Conservation (phyloP, 2,888 invertebrate genomes). For the Bellardia bayeri region DNA sequence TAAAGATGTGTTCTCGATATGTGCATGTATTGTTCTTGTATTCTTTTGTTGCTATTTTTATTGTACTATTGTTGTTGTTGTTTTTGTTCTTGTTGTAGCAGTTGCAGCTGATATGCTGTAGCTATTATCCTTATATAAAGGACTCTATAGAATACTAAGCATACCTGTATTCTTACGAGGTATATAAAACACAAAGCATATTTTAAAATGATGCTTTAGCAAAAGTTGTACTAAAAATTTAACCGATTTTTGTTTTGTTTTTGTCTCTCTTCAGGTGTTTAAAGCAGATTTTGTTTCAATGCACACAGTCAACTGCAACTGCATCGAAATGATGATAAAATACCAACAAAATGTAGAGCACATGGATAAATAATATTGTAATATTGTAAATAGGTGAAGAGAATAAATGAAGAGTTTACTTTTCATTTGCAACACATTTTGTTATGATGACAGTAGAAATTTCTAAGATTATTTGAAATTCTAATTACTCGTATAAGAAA, state of each 20-base stretch:
- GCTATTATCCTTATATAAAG: conserved; percentile 26
- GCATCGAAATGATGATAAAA: not conserved
- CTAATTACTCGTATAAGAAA: conserved; percentile 1
- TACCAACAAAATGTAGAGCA: conserved; percentile 6
- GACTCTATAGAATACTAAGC: conserved; percentile 58
- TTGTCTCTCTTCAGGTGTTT: conserved; percentile 48
- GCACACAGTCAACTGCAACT: conserved; percentile 30
- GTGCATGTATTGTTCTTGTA: conserved; percentile 43
- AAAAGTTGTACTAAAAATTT: conserved; percentile 26
- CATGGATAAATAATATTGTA: conserved; percentile 41
- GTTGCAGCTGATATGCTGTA: conserved; percentile 19
- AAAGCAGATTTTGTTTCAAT: conserved; percentile 11
- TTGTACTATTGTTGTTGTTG: not conserved
- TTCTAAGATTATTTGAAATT: conserved; percentile 39
- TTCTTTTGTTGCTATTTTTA: conserved; percentile 20
- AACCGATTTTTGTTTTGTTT: not conserved
- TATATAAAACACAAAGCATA: conserved; percentile 19
- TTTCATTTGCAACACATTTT: conserved; percentile 10
- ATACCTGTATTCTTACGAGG: conserved; percentile 17
- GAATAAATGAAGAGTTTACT: conserved; percentile 5
- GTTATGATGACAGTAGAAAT: not conserved
- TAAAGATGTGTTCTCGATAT: conserved; percentile 32
- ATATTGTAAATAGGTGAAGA: conserved; percentile 17
- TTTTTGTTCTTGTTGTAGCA: not conserved
- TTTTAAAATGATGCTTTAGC: not conserved